These are phyloP conservation scores for Diorhabda sublineata DNA, from an alignment of 1,140 invertebrate genomes.

Conservation along the genomic window DNA sequence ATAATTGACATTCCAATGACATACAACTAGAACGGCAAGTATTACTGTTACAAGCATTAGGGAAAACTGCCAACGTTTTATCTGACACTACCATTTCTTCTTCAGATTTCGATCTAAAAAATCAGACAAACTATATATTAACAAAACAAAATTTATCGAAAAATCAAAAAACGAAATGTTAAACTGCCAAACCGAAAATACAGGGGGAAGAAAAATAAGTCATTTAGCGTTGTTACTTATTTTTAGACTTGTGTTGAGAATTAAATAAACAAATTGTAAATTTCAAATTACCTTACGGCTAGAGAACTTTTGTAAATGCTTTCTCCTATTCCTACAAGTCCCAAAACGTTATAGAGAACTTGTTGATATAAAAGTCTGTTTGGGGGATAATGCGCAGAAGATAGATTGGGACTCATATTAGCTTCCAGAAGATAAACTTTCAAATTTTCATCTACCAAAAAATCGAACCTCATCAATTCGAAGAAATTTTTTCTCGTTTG, in stretches of 20 bases:
- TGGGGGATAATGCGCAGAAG: constrained; percentile 84
- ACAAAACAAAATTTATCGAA: too few species aligned
- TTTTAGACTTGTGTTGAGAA: too few species aligned
- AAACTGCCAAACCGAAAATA: too few species aligned
- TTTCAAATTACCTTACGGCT: constrained; percentile 23
- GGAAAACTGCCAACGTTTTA: constrained; percentile 75
- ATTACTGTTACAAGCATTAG: constrained; percentile 62
- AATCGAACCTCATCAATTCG: constrained; percentile 91
- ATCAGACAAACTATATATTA: not conserved
- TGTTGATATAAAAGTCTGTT: constrained; percentile 91
- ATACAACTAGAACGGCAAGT: constrained; percentile 62
- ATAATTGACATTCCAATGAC: constrained; percentile 68
- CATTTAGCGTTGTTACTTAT: too few species aligned
- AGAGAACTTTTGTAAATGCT: constrained; percentile 42
- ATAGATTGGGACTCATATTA: constrained; percentile 97
- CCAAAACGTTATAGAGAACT: constrained; percentile 82
- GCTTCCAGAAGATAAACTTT: constrained; percentile 91
- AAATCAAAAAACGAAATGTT: too few species aligned
- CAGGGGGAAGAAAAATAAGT: too few species aligned
- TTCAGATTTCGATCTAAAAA: constrained; percentile 47
- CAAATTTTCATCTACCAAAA: constrained; percentile 84
- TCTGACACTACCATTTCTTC: constrained; percentile 68
- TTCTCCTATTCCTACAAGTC: constrained; percentile 71
- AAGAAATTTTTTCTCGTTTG: constrained; percentile 75
- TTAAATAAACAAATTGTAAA: too few species aligned